Evolutionary conservation across 2,888 invertebrate genomes (phyloP).

Genomic region (Acanthosepion lycidas): DNA sequence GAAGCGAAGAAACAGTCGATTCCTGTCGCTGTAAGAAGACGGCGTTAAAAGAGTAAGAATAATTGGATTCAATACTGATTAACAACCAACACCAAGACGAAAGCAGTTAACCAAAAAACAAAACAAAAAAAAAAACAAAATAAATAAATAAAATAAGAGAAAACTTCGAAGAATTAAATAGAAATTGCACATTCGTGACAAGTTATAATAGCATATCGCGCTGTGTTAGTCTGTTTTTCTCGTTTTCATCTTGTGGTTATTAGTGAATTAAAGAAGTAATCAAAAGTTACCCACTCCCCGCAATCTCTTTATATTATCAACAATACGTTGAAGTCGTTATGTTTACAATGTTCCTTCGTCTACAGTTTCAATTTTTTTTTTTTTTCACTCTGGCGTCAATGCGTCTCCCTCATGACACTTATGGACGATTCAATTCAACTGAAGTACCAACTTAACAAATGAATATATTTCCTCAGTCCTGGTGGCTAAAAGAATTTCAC

Average conservation of each 20-base stretch:
- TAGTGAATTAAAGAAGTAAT: neutral
- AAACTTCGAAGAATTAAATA: no score
- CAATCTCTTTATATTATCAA: neutral
- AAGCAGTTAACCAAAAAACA: no score
- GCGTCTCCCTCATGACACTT: neutral
- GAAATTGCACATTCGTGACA: neutral
- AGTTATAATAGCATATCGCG: neutral
- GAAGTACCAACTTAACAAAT: neutral
- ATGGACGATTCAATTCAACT: neutral
- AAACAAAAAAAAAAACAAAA: no score
- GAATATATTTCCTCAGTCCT: no score
- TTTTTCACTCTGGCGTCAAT: neutral
- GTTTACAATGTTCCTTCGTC: neutral
- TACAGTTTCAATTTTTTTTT: neutral
- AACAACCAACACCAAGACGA: no score
- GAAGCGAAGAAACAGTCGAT: no score
- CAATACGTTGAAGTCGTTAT: neutral
- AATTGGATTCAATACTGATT: no score
- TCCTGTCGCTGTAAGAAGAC: no score
- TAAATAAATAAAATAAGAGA: no score
- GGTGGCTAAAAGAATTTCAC: no score
- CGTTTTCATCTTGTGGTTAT: neutral
- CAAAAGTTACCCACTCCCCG: neutral
- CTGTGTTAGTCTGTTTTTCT: neutral
- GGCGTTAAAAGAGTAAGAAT: no score